Evolutionary conservation across 2,797 vertebrate genomes (phyloP), one percentile per base, ranked within the genome.

Genomic region (Bradypodion ventrale): DNA sequence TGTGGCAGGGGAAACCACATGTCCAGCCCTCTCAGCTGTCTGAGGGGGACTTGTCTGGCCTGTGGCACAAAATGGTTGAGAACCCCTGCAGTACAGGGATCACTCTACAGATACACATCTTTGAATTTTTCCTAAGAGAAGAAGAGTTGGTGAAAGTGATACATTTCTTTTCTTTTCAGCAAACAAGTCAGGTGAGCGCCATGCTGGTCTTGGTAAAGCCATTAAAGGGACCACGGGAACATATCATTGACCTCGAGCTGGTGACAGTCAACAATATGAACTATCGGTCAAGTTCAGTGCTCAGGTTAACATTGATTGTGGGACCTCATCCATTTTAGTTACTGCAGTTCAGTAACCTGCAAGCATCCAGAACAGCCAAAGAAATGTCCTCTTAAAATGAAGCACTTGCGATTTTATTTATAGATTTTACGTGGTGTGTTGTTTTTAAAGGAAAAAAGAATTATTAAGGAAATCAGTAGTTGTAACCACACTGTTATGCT

Each of bases 181-280:
- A 98, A 95, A 98, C 97, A 89, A 99, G 97, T 65, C 96, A 98
- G 0, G 95, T 97, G 73, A 98, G 97, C 12, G 98, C 98, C 40
- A 99, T 99, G 98, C 96, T 99, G 90, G 97, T 99, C 72, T 94
- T 99, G 90, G 97, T 98, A 94, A 99, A 98, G 90, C 95, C 97
- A 0, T 94, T 99, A 78, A 87, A 96, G 0, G 98, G 98, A 83
- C 98, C 98, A 29, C 94, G 96, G 91, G 98, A 99, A 94, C 96
- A 97, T 74, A 94, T 99, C 0, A 97, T 99, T 89, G 98, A 99
- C 93, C 96, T 99, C 95, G 98, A 99, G 97, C 98, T 99, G 98
- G 92, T 99, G 94, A 99, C 98, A 19, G 97, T 98, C 93, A 98
- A 97, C 94, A 96, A 96, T 82, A 97, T 98, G 94, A 98, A 97